Percentiles rank a stretch among this genome's conserved stretches.
phyloP scores from a whole-genome alignment of 2,888 invertebrate species.

The Holacanthella duospinosa region DNA sequence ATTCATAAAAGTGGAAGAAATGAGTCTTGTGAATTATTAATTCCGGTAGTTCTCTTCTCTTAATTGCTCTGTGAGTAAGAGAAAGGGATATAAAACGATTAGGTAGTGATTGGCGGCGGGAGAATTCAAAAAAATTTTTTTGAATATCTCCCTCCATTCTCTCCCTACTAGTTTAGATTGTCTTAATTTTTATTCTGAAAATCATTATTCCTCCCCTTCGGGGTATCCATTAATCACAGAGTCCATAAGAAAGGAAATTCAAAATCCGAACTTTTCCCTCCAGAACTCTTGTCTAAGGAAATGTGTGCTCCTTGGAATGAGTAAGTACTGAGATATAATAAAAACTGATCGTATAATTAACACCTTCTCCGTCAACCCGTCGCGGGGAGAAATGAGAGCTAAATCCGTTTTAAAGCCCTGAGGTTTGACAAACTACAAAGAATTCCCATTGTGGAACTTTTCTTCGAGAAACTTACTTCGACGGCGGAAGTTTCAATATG shows the following conservation, averaged over 20 bases:
- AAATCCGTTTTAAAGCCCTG: background rate
- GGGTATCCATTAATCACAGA: background rate
- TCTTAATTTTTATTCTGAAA: background rate
- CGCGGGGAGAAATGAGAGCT: background rate
- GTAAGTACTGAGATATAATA: too few relatives aligned
- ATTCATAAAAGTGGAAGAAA: too few relatives aligned
- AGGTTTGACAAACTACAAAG: background rate
- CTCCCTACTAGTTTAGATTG: too few relatives aligned
- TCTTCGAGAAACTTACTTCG: background rate
- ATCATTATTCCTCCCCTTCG: background rate
- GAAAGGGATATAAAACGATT: background rate
- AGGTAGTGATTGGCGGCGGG: background rate
- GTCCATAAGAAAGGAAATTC: background rate
- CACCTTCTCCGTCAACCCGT: background rate
- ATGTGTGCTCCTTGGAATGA: too few relatives aligned
- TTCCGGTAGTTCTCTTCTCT: too few relatives aligned
- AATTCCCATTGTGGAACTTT: background rate
- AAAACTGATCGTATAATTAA: background rate
- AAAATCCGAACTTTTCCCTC: background rate
- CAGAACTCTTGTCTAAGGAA: background rate
- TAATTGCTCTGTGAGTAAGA: background rate
- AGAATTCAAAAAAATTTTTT: background rate
- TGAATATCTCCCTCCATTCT: too few relatives aligned
- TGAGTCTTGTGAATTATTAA: too few relatives aligned
- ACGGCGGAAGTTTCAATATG: background rate